A percentile compares a stretch with the other conserved stretches of the same genome.
Evolutionary conservation across 2,113 vertebrate genomes (phyloP).

Genomic region (Periophthalmodon schlosseri): DNA sequence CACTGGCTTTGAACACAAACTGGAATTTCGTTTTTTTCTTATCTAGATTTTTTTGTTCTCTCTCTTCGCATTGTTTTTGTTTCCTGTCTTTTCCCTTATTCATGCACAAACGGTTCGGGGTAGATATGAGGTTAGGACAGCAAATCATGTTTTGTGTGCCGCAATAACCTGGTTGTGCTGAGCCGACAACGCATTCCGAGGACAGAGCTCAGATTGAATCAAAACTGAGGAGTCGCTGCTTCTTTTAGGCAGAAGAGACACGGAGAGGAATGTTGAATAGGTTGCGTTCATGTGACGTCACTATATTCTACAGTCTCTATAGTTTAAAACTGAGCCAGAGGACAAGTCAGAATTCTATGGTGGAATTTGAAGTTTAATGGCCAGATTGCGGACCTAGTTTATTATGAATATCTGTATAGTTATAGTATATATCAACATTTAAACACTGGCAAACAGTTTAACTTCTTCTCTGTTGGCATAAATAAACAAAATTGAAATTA

Average conservation of each 20-base stretch:
- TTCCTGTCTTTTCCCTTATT: background rate
- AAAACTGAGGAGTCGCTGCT: background rate
- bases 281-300: too few relatives aligned
- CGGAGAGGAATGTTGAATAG: background rate
- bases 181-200: background rate
- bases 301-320: too few relatives aligned
- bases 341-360: too few relatives aligned
- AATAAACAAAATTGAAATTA: too few relatives aligned
- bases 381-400: too few relatives aligned
- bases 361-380: too few relatives aligned
- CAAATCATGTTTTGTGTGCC: background rate
- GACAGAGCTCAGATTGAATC: background rate
- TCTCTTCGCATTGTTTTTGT: background rate
- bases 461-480: too few relatives aligned
- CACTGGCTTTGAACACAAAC: slow-evolving; percentile 4
- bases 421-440: too few relatives aligned
- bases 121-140: background rate
- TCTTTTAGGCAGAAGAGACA: background rate
- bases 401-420: too few relatives aligned
- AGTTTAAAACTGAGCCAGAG: too few relatives aligned
- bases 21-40: slow-evolving; percentile 5
- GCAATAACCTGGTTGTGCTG: background rate
- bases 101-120: background rate
- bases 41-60: background rate
- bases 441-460: too few relatives aligned